These are phyloP conservation scores for Falco concolor DNA, from an alignment of 2,797 vertebrate genomes.

Conservation along the genomic window DNA sequence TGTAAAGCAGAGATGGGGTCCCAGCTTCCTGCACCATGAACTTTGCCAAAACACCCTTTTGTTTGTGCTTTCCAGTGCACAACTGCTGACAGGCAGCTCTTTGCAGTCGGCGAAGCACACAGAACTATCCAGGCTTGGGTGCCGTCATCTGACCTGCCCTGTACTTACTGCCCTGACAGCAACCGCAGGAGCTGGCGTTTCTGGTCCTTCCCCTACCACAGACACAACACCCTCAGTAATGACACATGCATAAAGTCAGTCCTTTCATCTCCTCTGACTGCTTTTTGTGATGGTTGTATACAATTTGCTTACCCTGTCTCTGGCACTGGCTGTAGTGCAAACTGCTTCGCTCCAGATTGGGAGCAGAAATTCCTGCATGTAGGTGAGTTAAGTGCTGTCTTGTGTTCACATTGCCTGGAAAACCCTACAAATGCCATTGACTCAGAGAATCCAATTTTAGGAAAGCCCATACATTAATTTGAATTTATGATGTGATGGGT, in stretches of 20 bases:
- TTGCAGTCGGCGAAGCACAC: conserved; percentile 20
- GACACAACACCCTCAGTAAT: neutral
- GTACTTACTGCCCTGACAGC: neutral
- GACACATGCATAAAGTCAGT: conserved; percentile 56
- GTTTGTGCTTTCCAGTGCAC: conserved; percentile 41
- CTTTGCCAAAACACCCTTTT: neutral
- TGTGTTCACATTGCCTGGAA: neutral
- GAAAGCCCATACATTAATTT: neutral
- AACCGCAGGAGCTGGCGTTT: neutral
- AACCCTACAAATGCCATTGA: neutral
- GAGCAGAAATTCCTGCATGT: conserved; percentile 75
- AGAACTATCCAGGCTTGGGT: conserved; percentile 73
- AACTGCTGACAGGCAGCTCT: conserved; percentile 74
- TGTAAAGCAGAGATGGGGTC: neutral
- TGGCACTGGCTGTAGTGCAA: conserved; percentile 58
- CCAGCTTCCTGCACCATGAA: neutral
- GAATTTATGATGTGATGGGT: neutral
- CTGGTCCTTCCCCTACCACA: neutral
- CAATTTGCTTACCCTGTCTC: conserved; percentile 66
- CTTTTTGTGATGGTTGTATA: conserved; percentile 68
- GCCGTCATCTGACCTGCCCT: neutral
- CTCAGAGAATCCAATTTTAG: neutral
- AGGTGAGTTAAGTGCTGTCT: conserved; percentile 62
- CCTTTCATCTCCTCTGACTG: neutral
- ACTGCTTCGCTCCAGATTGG: conserved; percentile 56